Evolutionary conservation across 2,113 vertebrate species (phyloP).

Genomic region (Ceyx melanurus): DNA sequence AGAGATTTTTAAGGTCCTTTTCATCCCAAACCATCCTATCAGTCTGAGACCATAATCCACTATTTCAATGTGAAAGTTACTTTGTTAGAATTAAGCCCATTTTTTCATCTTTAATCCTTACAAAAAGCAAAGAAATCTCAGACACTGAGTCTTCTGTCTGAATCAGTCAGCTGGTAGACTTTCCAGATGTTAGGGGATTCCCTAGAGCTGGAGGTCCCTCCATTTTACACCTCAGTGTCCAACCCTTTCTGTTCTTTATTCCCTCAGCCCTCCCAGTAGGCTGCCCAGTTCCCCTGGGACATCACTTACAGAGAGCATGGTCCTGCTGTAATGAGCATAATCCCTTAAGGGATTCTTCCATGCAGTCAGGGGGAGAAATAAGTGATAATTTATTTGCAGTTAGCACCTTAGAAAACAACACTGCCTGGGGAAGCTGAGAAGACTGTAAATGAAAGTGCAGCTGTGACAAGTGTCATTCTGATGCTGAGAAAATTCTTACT

Average conservation of each 20-base stretch:
- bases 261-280: not conserved
- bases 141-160: accelerated
- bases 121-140: not conserved
- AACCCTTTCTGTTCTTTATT: not conserved
- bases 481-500: not conserved
- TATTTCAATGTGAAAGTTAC: not conserved
- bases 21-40: too few species aligned
- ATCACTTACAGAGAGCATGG: not conserved
- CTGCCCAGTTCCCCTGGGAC: not conserved
- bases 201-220: not conserved
- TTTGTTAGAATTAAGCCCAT: not conserved
- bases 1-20: too few species aligned
- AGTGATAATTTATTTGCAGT: slow-evolving; percentile 39
- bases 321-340: not conserved
- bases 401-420: slow-evolving; percentile 16
- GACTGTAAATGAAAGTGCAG: not conserved
- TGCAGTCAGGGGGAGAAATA: not conserved
- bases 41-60: too few species aligned
- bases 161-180: not conserved
- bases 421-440: slow-evolving; percentile 29
- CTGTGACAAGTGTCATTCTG: not conserved
- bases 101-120: not conserved
- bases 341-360: not conserved
- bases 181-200: not conserved
- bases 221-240: not conserved